Base-by-base conservation (phyloP, 2,113 vertebrate species). In the Gasterosteus aculeatus region DNA sequence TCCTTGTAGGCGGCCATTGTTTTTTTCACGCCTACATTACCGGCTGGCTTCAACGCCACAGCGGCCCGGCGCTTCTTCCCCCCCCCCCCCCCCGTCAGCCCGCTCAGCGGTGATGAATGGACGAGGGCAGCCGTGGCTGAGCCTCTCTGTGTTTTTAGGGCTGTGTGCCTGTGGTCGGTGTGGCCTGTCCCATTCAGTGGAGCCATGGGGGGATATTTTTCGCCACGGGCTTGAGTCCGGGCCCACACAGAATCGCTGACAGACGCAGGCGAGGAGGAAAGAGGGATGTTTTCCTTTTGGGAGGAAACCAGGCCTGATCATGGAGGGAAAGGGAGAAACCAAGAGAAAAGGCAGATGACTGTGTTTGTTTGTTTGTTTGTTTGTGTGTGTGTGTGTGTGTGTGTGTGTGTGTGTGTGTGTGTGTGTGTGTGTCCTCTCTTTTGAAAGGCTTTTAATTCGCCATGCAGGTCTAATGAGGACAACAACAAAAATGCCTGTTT, bases 201-300 rank as follows among this genome's bases (percentile, higher is more conserved):
- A 92, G 85, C 88, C 87, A 87, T 89, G 60, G 87, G 86, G 89
- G 88, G 85, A 90, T 92, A 92, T 92, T 92, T 93, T 90, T 87
- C 89, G 87, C 86, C 86, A 83, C 77, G 87, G 89, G 74, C 87
- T 80, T 89, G 89, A 92, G 89, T 91, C 85, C 86, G 89, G 88
- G 92, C 89, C 92, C 92, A 93, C 91, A 93, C 91, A 92, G 92
- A 93, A 92, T 86, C 68, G 89, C 91, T 91, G 91, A 93, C 92
- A 91, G 91, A 89, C 61, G 74, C 84, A 85, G 85, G 85, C 81
- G 49, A 69, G 72, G 73, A 88, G 89, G 86, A 85, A 88, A 86
- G 81, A 90, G 82, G 85, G 91, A 90, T 90, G 91, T 90, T 93
- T 92, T 92, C 84, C 88, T 92, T 90, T 88, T 87, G 88, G 88